Percentiles rank a stretch among this genome's conserved stretches.
These are phyloP conservation scores for Oophaga pumilio DNA, from an alignment of 2,113 vertebrate genomes.

Conservation along the genomic window DNA sequence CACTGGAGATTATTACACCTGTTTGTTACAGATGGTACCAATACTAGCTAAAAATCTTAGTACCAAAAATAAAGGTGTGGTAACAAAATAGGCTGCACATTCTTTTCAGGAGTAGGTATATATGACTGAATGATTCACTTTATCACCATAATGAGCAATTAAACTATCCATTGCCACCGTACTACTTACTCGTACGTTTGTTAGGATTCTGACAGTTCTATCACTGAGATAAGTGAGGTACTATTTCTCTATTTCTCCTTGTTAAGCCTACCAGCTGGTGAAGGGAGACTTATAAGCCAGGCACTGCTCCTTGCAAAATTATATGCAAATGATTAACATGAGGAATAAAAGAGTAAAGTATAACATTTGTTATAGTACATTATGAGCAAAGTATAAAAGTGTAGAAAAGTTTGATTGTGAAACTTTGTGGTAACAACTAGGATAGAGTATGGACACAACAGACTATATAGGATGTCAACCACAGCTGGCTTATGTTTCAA, in stretches of 20 bases:
- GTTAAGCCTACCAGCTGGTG: too few species aligned
- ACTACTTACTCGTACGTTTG: too few species aligned
- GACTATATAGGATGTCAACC: neutral
- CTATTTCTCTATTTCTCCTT: too few species aligned
- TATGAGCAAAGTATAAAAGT: neutral
- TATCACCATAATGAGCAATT: neutral
- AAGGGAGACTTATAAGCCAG: too few species aligned
- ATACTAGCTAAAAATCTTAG: neutral
- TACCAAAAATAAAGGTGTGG: neutral
- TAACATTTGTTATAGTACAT: neutral
- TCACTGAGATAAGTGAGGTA: neutral
- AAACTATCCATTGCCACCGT: neutral
- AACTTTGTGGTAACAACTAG: neutral
- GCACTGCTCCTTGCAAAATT: too few species aligned
- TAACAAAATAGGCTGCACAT: neutral
- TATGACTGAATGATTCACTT: neutral
- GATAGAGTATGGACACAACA: neutral
- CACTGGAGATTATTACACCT: neutral
- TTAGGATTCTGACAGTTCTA: neutral
- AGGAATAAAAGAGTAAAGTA: too few species aligned
- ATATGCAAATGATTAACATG: too few species aligned
- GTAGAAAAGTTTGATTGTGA: neutral
- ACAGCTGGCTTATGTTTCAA: neutral
- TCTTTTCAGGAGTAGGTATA: neutral
- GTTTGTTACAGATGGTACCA: neutral